Evolutionary conservation across 2,888 invertebrate genomes (phyloP).

Genomic region (Cacoxenus indagator): DNA sequence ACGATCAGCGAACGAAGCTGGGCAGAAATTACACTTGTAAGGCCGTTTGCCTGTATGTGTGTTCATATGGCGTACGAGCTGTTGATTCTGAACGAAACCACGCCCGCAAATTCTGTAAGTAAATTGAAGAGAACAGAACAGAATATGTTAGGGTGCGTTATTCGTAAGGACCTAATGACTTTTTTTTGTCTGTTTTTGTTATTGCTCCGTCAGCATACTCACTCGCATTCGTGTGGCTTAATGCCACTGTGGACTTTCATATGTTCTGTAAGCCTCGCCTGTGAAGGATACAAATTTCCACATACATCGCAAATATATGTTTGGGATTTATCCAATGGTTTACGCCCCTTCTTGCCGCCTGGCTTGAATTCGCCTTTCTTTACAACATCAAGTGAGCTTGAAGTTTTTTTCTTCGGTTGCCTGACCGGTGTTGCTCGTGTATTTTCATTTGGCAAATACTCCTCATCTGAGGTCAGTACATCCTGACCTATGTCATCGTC

Average conservation of each 20-base stretch:
- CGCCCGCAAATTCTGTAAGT: conserved; percentile 65
- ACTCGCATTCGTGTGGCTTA: conserved; percentile 70
- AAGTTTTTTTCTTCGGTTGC: not conserved
- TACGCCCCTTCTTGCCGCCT: conserved; percentile 48
- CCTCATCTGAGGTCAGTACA: conserved; percentile 41
- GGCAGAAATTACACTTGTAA: conserved; percentile 68
- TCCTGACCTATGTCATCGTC: conserved; percentile 28
- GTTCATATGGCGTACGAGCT: conserved; percentile 70
- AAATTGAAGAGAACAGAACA: not conserved
- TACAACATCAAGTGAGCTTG: too few species aligned
- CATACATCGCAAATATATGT: conserved; percentile 68
- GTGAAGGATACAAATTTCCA: conserved; percentile 67
- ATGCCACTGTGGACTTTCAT: conserved; percentile 68
- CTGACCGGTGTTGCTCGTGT: conserved; percentile 30
- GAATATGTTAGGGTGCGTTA: not conserved
- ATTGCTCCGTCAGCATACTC: too few species aligned
- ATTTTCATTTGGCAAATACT: conserved; percentile 43
- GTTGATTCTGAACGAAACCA: conserved; percentile 69
- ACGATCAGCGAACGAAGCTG: conserved; percentile 70
- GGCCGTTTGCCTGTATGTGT: conserved; percentile 70
- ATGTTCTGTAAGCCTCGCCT: conserved; percentile 68
- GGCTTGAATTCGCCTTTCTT: too few species aligned
- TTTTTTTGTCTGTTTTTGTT: too few species aligned
- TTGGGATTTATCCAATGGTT: conserved; percentile 45
- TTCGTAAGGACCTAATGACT: too few species aligned